phyloP scores from a whole-genome alignment of 2,113 vertebrate genomes.

The Heteronetta atricapilla region DNA sequence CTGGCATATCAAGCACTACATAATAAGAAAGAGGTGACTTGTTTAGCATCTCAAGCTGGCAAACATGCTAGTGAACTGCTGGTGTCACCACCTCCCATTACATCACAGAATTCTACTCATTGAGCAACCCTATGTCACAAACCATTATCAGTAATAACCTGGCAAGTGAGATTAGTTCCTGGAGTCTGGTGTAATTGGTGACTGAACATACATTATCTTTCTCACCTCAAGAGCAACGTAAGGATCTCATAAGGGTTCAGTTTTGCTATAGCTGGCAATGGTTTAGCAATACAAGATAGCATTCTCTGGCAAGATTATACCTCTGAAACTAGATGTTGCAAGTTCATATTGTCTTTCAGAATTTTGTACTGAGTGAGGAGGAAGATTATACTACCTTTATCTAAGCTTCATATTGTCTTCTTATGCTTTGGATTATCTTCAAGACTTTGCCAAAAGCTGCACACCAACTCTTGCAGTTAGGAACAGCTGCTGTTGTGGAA shows the following conservation, averaged over 20 bases:
- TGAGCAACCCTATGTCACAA: not conserved
- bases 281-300: not conserved
- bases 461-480: not conserved
- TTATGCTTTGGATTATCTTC: not conserved
- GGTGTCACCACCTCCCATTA: slow-evolving; percentile 47
- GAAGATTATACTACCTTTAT: not conserved
- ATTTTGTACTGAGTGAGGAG: not conserved
- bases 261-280: not conserved
- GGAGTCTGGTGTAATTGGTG: not conserved
- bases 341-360: not conserved
- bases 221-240: not conserved
- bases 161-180: not conserved
- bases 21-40: not conserved
- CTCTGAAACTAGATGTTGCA: not conserved
- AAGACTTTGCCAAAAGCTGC: not conserved
- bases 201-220: not conserved
- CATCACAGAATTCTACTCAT: slow-evolving; percentile 30
- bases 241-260: not conserved
- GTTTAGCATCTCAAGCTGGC: not conserved
- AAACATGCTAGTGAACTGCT: not conserved
- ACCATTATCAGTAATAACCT: not conserved
- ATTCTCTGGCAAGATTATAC: not conserved
- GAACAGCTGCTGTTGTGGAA: not conserved
- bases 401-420: too few species aligned
- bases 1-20: not conserved